Conservation (phyloP, 2,888 invertebrate species). For the Tipula unca region DNA sequence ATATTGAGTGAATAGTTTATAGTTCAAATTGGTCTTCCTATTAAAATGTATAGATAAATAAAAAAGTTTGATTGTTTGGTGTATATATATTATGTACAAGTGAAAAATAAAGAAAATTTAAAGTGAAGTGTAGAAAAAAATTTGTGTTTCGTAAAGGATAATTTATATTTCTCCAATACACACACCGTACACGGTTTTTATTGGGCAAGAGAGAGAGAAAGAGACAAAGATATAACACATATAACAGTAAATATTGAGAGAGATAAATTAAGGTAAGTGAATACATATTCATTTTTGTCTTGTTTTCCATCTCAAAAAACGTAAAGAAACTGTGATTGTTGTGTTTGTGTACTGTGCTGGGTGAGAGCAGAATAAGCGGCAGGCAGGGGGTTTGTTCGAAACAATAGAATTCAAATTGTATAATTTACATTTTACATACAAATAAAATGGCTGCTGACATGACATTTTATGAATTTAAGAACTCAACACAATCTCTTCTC, state of each 20-base stretch:
- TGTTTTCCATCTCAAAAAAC: background rate
- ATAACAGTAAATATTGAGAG: slow-evolving; percentile 14
- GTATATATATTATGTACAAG: background rate
- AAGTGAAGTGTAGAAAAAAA: background rate
- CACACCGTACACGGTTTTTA: background rate
- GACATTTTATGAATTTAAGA: background rate
- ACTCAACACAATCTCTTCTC: background rate
- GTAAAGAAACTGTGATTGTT: background rate
- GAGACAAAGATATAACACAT: background rate
- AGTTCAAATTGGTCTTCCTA: background rate
- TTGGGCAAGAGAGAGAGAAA: background rate
- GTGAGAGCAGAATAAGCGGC: background rate
- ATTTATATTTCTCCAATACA: background rate
- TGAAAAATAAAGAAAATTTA: background rate
- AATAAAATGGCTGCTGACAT: slow-evolving; percentile 14
- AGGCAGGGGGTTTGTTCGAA: background rate
- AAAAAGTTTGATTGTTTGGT: background rate
- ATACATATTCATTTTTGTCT: background rate
- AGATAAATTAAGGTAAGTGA: background rate
- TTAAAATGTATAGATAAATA: background rate
- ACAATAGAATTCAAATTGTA: background rate
- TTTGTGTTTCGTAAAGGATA: background rate
- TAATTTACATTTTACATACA: background rate
- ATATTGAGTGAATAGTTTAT: background rate
- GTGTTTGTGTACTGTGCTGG: background rate